Conservation (phyloP, 2,888 invertebrate species). For the Mesodorylaimus sp. region DNA sequence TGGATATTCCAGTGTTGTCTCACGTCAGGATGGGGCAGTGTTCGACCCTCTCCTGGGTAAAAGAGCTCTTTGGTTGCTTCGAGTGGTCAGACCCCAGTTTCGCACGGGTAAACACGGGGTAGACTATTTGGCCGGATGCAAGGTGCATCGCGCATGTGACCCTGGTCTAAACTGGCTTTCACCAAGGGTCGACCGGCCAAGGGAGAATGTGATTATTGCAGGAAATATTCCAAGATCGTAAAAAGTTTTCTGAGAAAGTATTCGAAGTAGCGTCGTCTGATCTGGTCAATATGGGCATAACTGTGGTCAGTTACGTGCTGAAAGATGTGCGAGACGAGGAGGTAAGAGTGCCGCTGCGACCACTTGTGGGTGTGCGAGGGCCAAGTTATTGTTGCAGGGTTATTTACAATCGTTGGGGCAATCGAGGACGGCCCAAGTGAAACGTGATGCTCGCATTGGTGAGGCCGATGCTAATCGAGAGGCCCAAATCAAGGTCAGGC, state of each 20-base stretch:
- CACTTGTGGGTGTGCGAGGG: neutral
- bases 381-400: constrained; percentile 42
- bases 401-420: constrained; percentile 81
- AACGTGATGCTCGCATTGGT: constrained; percentile 83
- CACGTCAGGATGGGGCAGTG: too few relatives aligned
- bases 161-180: too few relatives aligned
- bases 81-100: too few relatives aligned
- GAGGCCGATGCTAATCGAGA: constrained; percentile 80
- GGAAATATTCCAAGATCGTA: constrained; percentile 85
- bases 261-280: constrained; percentile 87
- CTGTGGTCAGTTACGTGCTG: constrained; percentile 78
- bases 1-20: too few relatives aligned
- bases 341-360: constrained; percentile 40
- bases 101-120: too few relatives aligned
- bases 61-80: too few relatives aligned
- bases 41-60: too few relatives aligned
- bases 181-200: too few relatives aligned
- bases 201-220: too few relatives aligned
- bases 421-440: constrained; percentile 83
- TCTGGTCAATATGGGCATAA: constrained; percentile 86
- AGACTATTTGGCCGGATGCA: too few relatives aligned
- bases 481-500: constrained; percentile 53
- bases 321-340: constrained; percentile 87
- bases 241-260: constrained; percentile 74
- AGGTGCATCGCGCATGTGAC: too few relatives aligned